These are phyloP conservation scores for Cephus rjabovi DNA, from an alignment of 2,888 invertebrate genomes.

Conservation along the genomic window DNA sequence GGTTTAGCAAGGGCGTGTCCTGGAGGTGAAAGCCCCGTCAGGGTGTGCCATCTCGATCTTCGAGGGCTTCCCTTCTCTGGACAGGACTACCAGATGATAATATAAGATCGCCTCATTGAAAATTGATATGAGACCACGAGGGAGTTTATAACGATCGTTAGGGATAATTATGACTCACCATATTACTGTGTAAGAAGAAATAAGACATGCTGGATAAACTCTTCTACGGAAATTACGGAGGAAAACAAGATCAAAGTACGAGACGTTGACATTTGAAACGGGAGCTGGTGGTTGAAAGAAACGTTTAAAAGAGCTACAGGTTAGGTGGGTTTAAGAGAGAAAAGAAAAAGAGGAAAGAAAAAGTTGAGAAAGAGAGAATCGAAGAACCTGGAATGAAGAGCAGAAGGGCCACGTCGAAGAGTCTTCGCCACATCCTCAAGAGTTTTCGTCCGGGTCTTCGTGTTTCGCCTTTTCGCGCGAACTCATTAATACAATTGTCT, in stretches of 20 bases:
- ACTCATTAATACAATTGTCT: constrained; percentile 2
- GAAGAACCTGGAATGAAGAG: constrained; percentile 27
- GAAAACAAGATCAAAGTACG: not conserved
- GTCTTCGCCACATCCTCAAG: constrained; percentile 3
- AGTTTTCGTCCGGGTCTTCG: constrained; percentile 4
- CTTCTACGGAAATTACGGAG: not conserved
- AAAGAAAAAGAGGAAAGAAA: constrained; percentile 9
- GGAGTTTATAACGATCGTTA: not conserved
- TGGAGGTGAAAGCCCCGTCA: not conserved
- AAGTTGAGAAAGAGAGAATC: constrained; percentile 19
- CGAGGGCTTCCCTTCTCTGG: not conserved
- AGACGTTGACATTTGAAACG: not conserved
- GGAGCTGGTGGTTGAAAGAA: not conserved
- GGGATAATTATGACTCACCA: not conserved
- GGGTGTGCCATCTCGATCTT: not conserved
- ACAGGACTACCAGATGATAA: not conserved
- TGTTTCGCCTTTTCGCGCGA: not conserved
- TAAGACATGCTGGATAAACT: not conserved
- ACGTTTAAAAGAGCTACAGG: not conserved
- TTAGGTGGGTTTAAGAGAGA: not conserved
- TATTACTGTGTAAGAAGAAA: not conserved
- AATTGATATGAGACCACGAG: not conserved
- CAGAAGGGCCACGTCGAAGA: constrained; percentile 4
- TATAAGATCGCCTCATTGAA: not conserved
- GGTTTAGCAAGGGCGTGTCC: constrained; percentile 3